Percentiles rank a stretch among this genome's conserved stretches.
These are phyloP conservation scores for Nysson spinosus DNA, from an alignment of 2,888 invertebrate genomes.

Conservation along the genomic window DNA sequence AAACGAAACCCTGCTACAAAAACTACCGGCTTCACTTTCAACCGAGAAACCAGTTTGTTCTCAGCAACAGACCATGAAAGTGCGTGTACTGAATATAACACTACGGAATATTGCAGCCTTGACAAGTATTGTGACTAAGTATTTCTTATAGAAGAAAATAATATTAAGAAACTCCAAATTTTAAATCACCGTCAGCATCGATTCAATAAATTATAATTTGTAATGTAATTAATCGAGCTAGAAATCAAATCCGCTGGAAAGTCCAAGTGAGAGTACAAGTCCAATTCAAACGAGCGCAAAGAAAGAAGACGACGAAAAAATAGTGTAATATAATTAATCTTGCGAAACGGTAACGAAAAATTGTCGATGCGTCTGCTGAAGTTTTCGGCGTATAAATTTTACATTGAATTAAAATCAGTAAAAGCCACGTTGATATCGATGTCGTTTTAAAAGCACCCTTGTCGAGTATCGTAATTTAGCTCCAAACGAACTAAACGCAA, in stretches of 20 bases:
- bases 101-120: background rate
- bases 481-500: constrained; percentile 61
- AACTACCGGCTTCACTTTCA: background rate
- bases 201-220: too few species aligned
- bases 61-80: background rate
- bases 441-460: constrained; percentile 62
- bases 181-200: too few species aligned
- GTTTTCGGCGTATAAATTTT: background rate
- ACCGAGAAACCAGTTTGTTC: background rate
- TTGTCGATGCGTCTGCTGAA: background rate
- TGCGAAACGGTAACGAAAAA: too few species aligned
- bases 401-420: constrained; percentile 45
- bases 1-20: constrained; percentile 1
- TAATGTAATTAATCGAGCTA: too few species aligned
- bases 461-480: constrained; percentile 63
- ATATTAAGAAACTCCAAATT: too few species aligned
- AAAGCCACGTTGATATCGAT: constrained; percentile 68
- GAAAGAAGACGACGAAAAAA: too few species aligned
- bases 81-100: background rate
- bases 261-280: too few species aligned
- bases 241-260: too few species aligned
- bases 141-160: too few species aligned
- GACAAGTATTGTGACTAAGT: too few species aligned
- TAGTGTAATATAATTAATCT: too few species aligned
- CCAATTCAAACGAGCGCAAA: too few species aligned